These are phyloP conservation scores for Chiloscyllium plagiosum DNA, from an alignment of 2,113 vertebrate species.

Conservation along the genomic window DNA sequence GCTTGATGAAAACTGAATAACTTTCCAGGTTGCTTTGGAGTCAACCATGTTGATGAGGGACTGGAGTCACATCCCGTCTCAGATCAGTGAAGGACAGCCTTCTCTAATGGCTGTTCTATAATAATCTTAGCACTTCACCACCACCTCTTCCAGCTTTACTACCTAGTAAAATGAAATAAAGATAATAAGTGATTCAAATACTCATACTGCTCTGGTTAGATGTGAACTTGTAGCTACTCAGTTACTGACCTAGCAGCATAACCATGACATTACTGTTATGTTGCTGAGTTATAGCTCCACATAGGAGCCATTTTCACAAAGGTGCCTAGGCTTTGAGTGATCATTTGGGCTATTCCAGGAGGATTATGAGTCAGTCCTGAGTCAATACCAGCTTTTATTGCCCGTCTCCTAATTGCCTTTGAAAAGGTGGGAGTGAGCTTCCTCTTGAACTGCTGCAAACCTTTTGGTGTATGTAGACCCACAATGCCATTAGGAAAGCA, in stretches of 20 bases:
- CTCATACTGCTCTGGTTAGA: neutral
- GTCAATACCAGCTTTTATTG: neutral
- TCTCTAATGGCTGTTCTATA: too few species aligned
- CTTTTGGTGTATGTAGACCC: too few species aligned
- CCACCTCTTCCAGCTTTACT: neutral
- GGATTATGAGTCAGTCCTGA: neutral
- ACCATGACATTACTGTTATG: too few species aligned
- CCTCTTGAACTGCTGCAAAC: too few species aligned
- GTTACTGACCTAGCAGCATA: too few species aligned
- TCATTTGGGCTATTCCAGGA: neutral
- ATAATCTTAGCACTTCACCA: too few species aligned
- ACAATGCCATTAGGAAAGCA: too few species aligned
- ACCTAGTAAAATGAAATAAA: too few species aligned
- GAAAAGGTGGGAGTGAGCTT: too few species aligned
- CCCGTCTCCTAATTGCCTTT: too few species aligned
- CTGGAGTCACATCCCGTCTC: too few species aligned
- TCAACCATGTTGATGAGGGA: neutral
- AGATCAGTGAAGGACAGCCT: neutral
- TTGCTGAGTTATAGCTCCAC: neutral
- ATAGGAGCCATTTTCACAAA: neutral
- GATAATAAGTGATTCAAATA: neutral
- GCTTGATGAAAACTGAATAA: neutral
- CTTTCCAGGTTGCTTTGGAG: neutral
- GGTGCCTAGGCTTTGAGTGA: neutral
- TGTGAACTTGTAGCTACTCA: neutral